A percentile compares a stretch with the other conserved stretches of the same genome.
Conservation (phyloP, 1,140 invertebrate species). For the Drosophila miranda region DNA sequence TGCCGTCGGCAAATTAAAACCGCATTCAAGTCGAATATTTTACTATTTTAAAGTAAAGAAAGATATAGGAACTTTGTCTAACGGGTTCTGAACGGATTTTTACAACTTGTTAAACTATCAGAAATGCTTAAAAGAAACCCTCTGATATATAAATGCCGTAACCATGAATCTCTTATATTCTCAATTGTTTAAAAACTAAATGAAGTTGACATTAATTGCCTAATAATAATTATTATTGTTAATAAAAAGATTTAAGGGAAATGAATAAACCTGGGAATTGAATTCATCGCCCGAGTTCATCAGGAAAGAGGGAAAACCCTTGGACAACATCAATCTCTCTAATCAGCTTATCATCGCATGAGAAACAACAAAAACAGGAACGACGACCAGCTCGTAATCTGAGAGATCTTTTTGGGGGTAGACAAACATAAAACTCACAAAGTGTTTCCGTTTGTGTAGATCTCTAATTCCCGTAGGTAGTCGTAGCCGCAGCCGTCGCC, state of each 20-base stretch:
- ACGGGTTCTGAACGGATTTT: too few relatives aligned
- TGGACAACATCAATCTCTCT: slow-evolving; percentile 19
- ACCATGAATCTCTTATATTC: too few relatives aligned
- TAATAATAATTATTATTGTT: neutral
- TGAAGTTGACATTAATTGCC: too few relatives aligned
- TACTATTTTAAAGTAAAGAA: too few relatives aligned
- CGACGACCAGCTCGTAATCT: slow-evolving; percentile 26
- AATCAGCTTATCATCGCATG: slow-evolving; percentile 35
- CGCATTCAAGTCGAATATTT: too few relatives aligned
- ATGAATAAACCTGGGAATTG: neutral
- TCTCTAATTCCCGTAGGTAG: slow-evolving; percentile 10
- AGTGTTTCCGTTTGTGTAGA: slow-evolving; percentile 18
- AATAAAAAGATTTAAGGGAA: neutral
- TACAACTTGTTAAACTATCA: too few relatives aligned
- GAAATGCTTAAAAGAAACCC: too few relatives aligned
- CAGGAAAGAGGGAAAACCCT: neutral
- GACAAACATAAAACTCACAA: slow-evolving; percentile 33
- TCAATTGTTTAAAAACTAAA: too few relatives aligned
- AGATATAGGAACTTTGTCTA: too few relatives aligned
- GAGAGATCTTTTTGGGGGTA: slow-evolving; percentile 12
- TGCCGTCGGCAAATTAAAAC: too few relatives aligned
- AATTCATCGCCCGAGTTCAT: neutral
- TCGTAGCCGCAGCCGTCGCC: neutral
- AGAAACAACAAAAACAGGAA: slow-evolving; percentile 5
- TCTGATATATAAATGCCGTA: too few relatives aligned